Evolutionary conservation across 2,888 invertebrate species (phyloP).

Genomic region (Drosophila neotestacea): DNA sequence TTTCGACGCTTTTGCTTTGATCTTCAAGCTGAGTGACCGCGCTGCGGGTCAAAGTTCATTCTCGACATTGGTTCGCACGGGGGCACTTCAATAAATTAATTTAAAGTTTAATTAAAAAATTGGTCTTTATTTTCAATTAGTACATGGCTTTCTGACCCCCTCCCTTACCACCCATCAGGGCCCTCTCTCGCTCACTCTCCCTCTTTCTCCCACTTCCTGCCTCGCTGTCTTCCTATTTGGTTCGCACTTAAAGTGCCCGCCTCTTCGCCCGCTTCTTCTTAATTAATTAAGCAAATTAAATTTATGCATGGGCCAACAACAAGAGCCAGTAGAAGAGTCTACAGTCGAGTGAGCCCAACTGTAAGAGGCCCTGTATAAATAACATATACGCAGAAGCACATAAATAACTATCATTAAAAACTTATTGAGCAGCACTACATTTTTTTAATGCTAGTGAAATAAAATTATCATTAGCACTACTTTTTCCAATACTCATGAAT

Average conservation of each 20-base stretch:
- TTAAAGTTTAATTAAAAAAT: slow-evolving; percentile 81
- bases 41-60: slow-evolving; percentile 67
- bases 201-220: background rate
- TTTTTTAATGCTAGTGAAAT: too few relatives aligned
- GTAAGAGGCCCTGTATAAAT: background rate
- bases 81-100: slow-evolving; percentile 80
- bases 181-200: background rate
- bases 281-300: slow-evolving; percentile 80
- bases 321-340: slow-evolving; percentile 16
- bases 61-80: slow-evolving; percentile 8
- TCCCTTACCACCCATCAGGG: background rate
- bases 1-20: slow-evolving; percentile 46
- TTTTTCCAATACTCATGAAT: too few relatives aligned
- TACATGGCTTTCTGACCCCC: slow-evolving; percentile 26
- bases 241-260: slow-evolving; percentile 22
- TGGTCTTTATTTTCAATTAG: slow-evolving; percentile 79
- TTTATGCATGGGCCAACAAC: slow-evolving; percentile 68
- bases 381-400: too few relatives aligned
- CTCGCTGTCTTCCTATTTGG: background rate
- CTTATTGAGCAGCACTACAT: too few relatives aligned
- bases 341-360: background rate
- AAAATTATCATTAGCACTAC: too few relatives aligned
- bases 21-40: slow-evolving; percentile 56
- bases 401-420: too few relatives aligned
- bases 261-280: slow-evolving; percentile 59